These are phyloP conservation scores for Melitaea cinxia DNA, from an alignment of 1,140 invertebrate genomes.

Conservation along the genomic window DNA sequence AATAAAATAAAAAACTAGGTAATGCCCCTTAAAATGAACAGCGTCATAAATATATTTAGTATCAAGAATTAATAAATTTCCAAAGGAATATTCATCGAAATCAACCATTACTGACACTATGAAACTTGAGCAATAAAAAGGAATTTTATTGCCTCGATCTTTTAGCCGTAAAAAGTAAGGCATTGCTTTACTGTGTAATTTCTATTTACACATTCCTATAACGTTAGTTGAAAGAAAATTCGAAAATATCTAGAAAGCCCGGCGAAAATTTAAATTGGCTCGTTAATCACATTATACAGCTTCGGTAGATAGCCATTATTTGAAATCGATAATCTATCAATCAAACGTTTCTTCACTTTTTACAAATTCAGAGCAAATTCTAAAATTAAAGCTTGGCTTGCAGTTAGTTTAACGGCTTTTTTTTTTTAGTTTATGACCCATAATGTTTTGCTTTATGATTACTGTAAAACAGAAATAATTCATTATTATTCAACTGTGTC, in stretches of 20 bases:
- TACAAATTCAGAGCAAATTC: conserved; percentile 12
- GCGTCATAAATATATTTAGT: neutral
- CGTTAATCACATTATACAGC: conserved; percentile 37
- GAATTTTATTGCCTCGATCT: conserved; percentile 27
- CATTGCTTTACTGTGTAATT: conserved; percentile 33
- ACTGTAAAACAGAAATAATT: too few relatives aligned
- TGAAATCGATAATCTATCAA: conserved; percentile 32
- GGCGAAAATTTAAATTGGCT: conserved; percentile 42
- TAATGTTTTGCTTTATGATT: too few relatives aligned
- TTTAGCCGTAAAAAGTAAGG: conserved; percentile 24
- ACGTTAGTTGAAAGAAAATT: conserved; percentile 24
- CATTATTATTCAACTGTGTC: too few relatives aligned
- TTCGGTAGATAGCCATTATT: conserved; percentile 24
- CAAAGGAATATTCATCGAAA: conserved; percentile 22
- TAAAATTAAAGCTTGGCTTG: conserved; percentile 7
- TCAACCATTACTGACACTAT: conserved; percentile 20
- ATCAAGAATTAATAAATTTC: conserved; percentile 1
- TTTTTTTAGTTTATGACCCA: too few relatives aligned
- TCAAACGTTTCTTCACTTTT: conserved; percentile 15
- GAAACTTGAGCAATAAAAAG: conserved; percentile 33
- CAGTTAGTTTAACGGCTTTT: conserved; percentile 16
- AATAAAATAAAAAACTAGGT: too few relatives aligned
- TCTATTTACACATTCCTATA: conserved; percentile 29
- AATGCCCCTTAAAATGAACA: too few relatives aligned
- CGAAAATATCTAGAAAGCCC: conserved; percentile 19